A percentile compares a stretch with the other conserved stretches of the same genome.
Evolutionary conservation across 2,113 vertebrate genomes (phyloP).

Genomic region (Phrynosoma platyrhinos): DNA sequence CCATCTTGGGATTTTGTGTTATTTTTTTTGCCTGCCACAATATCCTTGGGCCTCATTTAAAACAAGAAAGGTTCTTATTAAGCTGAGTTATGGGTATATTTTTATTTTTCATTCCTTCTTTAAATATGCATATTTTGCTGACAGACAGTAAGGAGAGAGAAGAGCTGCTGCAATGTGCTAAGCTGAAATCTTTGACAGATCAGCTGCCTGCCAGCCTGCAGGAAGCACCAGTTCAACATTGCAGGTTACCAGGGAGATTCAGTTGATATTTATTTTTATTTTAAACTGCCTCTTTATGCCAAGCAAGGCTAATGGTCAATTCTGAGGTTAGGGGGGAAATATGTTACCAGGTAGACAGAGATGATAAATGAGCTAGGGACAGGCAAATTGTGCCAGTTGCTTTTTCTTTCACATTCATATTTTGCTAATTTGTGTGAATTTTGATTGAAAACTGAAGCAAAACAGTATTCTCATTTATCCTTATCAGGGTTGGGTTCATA

Average conservation of each 20-base stretch:
- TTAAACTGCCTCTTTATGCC: constrained; percentile 38
- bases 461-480: no score
- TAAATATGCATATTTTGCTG: neutral
- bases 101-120: neutral
- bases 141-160: neutral
- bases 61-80: neutral
- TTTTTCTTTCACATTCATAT: no score
- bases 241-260: constrained; percentile 29
- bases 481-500: neutral
- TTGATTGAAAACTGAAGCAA: no score
- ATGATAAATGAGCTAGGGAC: neutral
- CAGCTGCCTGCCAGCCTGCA: constrained; percentile 34
- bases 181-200: constrained; percentile 29
- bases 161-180: neutral
- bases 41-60: neutral
- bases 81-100: neutral
- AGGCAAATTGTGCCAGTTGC: no score
- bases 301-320: constrained; percentile 4
- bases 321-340: neutral
- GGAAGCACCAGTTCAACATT: constrained; percentile 20
- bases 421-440: no score
- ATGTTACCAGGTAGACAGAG: neutral
- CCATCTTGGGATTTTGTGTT: neutral
- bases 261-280: constrained; percentile 24
- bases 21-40: no score